A percentile compares a stretch with the other conserved stretches of the same genome.
phyloP scores from a whole-genome alignment of 1,140 invertebrate species.

The Magallana angulata region DNA sequence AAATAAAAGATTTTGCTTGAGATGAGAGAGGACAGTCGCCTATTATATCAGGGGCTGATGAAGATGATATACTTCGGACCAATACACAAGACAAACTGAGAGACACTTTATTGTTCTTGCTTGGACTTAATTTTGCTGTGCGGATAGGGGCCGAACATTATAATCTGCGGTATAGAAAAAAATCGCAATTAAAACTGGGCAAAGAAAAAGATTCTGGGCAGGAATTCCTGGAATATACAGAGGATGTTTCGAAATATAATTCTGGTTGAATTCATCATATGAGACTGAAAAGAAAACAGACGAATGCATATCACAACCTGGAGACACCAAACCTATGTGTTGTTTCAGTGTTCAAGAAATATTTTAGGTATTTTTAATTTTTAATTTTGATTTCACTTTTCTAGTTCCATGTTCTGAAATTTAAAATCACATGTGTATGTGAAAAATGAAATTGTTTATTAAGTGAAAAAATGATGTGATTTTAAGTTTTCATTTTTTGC shows the following conservation, averaged over 20 bases:
- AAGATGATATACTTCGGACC: neutral
- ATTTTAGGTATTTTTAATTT: neutral
- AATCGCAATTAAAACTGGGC: neutral
- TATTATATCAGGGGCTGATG: neutral
- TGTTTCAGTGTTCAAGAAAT: neutral
- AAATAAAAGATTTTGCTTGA: neutral
- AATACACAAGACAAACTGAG: neutral
- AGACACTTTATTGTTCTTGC: neutral
- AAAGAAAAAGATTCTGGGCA: constrained; percentile 6
- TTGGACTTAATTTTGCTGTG: neutral
- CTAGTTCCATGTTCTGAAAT: no score
- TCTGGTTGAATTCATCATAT: neutral
- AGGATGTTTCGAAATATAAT: neutral
- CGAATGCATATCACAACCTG: neutral
- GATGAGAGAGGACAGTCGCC: neutral
- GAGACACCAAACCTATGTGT: neutral
- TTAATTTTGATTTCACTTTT: no score
- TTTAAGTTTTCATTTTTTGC: no score
- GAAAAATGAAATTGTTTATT: no score
- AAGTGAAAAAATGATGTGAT: no score
- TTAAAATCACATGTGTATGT: no score
- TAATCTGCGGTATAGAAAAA: neutral
- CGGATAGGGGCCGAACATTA: neutral
- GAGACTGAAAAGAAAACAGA: neutral
- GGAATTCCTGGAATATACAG: neutral